Evolutionary conservation across 2,113 vertebrate species (phyloP), one percentile per base, ranked within the genome.

Genomic region (Erythrocebus patas): DNA sequence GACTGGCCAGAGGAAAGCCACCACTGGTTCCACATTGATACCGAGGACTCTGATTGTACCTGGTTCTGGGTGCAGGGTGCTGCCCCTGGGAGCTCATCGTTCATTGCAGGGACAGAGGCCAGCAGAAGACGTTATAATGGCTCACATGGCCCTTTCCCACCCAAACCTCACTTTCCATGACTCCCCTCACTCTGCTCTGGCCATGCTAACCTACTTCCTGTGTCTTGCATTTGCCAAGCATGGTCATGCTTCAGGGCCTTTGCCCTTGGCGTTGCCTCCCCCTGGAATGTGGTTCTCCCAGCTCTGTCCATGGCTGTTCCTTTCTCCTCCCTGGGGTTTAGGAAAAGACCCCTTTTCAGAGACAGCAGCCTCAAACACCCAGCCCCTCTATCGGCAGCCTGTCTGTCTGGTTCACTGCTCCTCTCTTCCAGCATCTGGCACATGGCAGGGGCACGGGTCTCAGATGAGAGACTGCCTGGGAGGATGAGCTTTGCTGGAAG

Each of bases 271-370:
- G 61, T 89, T 91, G 55, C 6, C 14, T 85, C n/a, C 2, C 3
- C 20, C 32, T 43, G 82, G 89, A 73, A 85, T 85, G 68, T 66
- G 55, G 66, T 82, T 93, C 83, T 87, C 78, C 78, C 45, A 83
- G 82, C 52, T 86, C 72, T 38, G 57, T 27, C 35, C 6, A 4
- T 27, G 23, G 16, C 35, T 25, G 25, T 17, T 68, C 35, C 68
- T 95, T 93, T 80, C 84, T 75, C 52, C 18, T 59, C 6, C 22
- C 10, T 75, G 59, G n/a, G 40, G 30, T 43, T 52, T 76, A 66
- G 84, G 72, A 78, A 30, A 86, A 95, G 76, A 52, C 52, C 43
- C 23, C 30, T 22, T 70, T 20, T 61, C 32, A 25, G 61, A 61
- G 48, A 6, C 43, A 76, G 12, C 57, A 78, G 88, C 78, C 72